Evolutionary conservation across 37 sponge, comb jelly and placozoan species (phyloP), one percentile per base, ranked within the genome.

Genomic region (Aplysina aerophoba): DNA sequence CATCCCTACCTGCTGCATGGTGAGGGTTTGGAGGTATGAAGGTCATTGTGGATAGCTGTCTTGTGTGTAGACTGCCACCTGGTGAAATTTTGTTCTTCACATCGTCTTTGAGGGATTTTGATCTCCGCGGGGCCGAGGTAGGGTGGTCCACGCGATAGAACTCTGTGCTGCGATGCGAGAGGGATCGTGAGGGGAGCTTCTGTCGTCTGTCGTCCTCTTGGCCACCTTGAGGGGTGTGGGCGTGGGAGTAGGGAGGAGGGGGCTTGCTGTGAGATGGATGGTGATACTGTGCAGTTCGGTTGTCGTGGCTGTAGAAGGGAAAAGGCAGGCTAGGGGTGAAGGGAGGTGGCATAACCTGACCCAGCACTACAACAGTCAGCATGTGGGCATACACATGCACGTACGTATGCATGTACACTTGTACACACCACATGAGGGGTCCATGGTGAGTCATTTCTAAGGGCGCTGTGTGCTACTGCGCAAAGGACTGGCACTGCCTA

Each of bases 1-100:
- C 38, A 17, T 15, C 21, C 40, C 15, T 34, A 93, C 94, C 94
- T 86, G 87, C 85, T 24, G 85, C 88, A 65, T 90, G 90, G 79
- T 90, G 90, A 11, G 91, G 94, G 59, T 82, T 89, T 34, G 94
- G 94, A 34, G 94, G 94, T n/a, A 93, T 90, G 55, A 74, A 93
- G 56, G 94, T 93, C 81, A 90, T 81, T 0, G 88, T 88, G 22
- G 94, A 93, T 77, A 93, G 86, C 81, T 93, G 94, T 24, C 85
- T 81, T 22, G 73, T 84, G 79, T 93, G 94, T 4, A 72, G 54
- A 15, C 85, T 82, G 28, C 59, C 53, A n/a, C 20, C 67, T 0
- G 54, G 20, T 0, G 41, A 58, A 37, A 82, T 41, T 31, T 21
- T 61, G 20, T 62, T 63, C 11, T 61, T 82, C 38, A 44, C 65